phyloP scores from a whole-genome alignment of 2,888 invertebrate species.

The Archips xylosteana region DNA sequence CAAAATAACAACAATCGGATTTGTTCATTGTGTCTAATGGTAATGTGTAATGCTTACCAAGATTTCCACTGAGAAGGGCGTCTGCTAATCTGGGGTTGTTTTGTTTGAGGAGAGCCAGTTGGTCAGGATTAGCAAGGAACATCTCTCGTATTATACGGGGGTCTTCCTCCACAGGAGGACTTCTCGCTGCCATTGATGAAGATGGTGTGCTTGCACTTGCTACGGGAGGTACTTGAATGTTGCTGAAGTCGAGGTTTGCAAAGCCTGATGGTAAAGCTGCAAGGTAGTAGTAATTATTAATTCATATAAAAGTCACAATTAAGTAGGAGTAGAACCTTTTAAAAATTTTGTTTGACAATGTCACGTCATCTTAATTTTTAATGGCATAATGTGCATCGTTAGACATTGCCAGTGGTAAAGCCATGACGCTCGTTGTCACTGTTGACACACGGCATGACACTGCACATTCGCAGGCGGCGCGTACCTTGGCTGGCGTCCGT shows the following conservation, averaged over 20 bases:
- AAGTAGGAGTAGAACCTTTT: not conserved
- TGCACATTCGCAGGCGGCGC: constrained; percentile 55
- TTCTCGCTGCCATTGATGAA: constrained; percentile 70
- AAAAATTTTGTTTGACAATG: constrained; percentile 35
- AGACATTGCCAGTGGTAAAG: constrained; percentile 31
- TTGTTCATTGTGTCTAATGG: not conserved
- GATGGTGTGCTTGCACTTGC: constrained; percentile 61
- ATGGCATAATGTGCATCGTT: not conserved
- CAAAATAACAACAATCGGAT: not conserved
- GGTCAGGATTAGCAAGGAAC: constrained; percentile 95
- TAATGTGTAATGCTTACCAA: constrained; percentile 82
- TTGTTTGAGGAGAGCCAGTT: constrained; percentile 95
- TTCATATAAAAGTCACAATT: constrained; percentile 18
- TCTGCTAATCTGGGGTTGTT: constrained; percentile 97
- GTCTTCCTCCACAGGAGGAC: constrained; percentile 89
- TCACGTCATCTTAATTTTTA: constrained; percentile 35
- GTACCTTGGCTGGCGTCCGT: constrained; percentile 76
- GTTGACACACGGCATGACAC: constrained; percentile 68
- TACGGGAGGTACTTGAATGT: constrained; percentile 90
- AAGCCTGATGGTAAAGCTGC: constrained; percentile 80
- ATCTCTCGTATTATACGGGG: constrained; percentile 94
- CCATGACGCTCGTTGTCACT: constrained; percentile 55
- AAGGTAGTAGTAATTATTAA: constrained; percentile 53
- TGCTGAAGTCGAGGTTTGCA: constrained; percentile 92
- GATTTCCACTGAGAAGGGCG: constrained; percentile 93